Evolutionary conservation across 53 echinoderm and acorn worm species (phyloP), one percentile per base, ranked within the genome.

Genomic region (Actinopyga echinites): DNA sequence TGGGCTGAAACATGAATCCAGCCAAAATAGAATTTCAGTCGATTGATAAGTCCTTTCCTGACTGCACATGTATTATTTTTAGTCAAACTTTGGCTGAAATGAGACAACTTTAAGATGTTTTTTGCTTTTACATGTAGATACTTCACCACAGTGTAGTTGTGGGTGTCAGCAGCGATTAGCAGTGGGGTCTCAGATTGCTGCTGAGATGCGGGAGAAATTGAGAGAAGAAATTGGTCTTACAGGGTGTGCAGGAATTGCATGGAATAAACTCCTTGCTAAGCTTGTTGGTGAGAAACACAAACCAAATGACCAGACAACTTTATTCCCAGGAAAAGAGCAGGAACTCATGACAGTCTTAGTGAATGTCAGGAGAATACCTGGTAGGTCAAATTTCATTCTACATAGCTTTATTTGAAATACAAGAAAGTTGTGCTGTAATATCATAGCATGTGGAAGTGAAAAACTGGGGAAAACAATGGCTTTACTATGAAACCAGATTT

Each of bases 231-330:
- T 95, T 0, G 93, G 91, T 57, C 63, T 95, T 64, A 95, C 96
- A 37, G 84, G 96, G 68, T 95, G 96, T 87, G 96, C 93, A 23
- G 96, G 96, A 10, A 75, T 93, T 19, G 87, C 96, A 4, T 91
- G 91, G 62, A 95, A 95, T 75, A 95, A 95, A 85, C 81, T 95
- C 5, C 74, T 95, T 59, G 93, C 96, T 32, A 95, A 95, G 49
- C 88, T 95, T 61, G 93, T 93, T 6, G 96, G 93, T 17, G 86
- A 85, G 22, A 67, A 82, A 9, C 84, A 93, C 82, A 95, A 95
- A 63, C 96, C 96, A 57, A 93, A 95, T 43, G 86, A 95, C 79
- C 96, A 95, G 86, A 95, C 96, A 1, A 82, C 86, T 15, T 73
- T 95, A 12, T 87, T 83, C 25, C 93, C 93, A 2, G 83, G 87